Base-by-base conservation (phyloP, 2,113 vertebrate genomes). In the Typhlomys cinereus region DNA sequence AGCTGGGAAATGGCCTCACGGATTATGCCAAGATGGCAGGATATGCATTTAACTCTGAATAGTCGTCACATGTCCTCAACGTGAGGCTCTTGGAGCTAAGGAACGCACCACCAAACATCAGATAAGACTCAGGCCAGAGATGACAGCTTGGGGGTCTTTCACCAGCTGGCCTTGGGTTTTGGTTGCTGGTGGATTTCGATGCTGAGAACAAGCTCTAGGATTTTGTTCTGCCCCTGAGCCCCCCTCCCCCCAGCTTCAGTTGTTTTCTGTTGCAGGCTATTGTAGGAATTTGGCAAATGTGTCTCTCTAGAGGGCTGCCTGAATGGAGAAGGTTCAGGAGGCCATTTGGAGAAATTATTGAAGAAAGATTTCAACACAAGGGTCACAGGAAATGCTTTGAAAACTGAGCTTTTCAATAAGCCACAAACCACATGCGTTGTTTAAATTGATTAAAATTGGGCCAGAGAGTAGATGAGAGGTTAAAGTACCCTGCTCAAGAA, bases 361-460 rank as follows among this genome's bases (percentile, higher is more conserved):
- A 69, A 76, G 61, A 92, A 89, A 74, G 62, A 29, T 78, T 62
- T 93, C 48, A 54, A 7, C n/a, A 67, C 82, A 64, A 54, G 44
- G 34, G 4, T 64, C 44, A 62, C 62, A 20, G 92, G 36, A 86
- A 59, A 50, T 64, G 23, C 84, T 31, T 83, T 17, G 27, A 61
- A 70, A 25, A 85, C 64, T 79, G 79, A 31, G 64, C 44, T 36
- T 2, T 48, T 44, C n/a, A 23, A 21, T 75, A 52, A 83, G 7
- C 31, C 31, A 50, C 1, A 29, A 70, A 75, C 39, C 11, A 39
- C 52, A 89, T 1, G 1, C 50, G 6, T 8, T 85, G 34, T 85
- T 66, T 64, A 62, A 89, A 57, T 67, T 67, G 80, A 61, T 69
- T 87, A 73, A n/a, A 80, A 67, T 44, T n/a, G n/a, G n/a, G n/a